Conservation (phyloP, 2,888 invertebrate genomes). For the Petrolisthes manimaculis region DNA sequence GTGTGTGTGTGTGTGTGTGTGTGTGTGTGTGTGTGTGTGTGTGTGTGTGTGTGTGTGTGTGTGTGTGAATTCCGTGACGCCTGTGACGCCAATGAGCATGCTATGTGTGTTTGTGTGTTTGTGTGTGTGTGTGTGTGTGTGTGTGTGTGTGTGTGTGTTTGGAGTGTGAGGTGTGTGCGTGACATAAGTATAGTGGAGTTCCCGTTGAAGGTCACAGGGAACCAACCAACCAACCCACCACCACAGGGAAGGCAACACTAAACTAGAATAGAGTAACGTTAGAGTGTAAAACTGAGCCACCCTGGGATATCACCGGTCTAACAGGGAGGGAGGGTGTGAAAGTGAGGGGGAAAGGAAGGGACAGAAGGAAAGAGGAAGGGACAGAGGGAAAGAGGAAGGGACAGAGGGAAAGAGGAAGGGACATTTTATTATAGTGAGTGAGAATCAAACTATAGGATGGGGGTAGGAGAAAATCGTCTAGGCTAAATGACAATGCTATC, state of each 20-base stretch:
- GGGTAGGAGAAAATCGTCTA: too few species aligned
- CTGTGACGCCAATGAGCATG: background rate
- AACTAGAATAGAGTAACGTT: background rate
- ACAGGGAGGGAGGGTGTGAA: background rate
- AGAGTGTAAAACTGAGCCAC: background rate
- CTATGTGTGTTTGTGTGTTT: too few species aligned
- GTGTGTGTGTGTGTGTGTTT: too few species aligned
- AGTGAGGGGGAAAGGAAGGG: background rate
- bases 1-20: constrained; percentile 10
- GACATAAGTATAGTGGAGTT: too few species aligned
- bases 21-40: too few species aligned
- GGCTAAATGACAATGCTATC: too few species aligned
- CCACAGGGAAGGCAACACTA: too few species aligned
- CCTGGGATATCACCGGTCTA: background rate
- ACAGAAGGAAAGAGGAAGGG: constrained; percentile 1
- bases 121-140: background rate
- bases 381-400: constrained; percentile 1
- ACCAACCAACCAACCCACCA: too few species aligned
- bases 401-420: background rate
- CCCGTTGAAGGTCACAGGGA: too few species aligned
- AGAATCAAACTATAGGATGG: too few species aligned
- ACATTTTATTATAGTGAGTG: too few species aligned
- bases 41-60: constrained; percentile 15
- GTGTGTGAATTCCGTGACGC: background rate
- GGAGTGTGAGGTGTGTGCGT: background rate